phyloP scores from a whole-genome alignment of 2,888 invertebrate species.

The Charanyca ferruginea region DNA sequence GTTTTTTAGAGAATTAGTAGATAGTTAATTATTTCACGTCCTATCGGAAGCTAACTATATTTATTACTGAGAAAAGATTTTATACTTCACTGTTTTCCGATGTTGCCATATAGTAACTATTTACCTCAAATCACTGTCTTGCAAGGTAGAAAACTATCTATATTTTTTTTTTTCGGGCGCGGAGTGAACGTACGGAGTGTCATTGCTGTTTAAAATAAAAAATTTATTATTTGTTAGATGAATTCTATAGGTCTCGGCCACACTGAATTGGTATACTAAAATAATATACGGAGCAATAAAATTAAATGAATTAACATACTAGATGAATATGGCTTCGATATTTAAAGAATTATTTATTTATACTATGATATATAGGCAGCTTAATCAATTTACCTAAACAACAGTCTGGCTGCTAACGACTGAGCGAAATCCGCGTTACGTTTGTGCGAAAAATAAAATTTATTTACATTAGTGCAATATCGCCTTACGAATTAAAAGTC shows the following conservation, averaged over 20 bases:
- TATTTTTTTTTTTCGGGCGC: constrained; percentile 51
- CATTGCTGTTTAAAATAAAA: constrained; percentile 54
- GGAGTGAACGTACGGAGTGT: constrained; percentile 52
- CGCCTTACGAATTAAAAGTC: constrained; percentile 19
- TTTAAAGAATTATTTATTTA: constrained; percentile 39
- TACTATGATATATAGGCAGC: constrained; percentile 37
- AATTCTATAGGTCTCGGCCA: constrained; percentile 59
- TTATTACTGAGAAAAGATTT: constrained; percentile 61
- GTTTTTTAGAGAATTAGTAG: constrained; percentile 80
- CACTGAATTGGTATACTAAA: constrained; percentile 54
- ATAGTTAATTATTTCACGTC: constrained; percentile 74
- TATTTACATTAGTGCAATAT: constrained; percentile 53
- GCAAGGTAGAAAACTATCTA: constrained; percentile 61
- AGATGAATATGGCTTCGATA: constrained; percentile 35
- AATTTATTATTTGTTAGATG: constrained; percentile 61
- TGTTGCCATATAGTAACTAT: constrained; percentile 89
- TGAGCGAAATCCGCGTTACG: constrained; percentile 14
- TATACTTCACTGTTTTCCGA: constrained; percentile 76
- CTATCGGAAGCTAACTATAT: constrained; percentile 61
- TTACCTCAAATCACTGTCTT: constrained; percentile 84
- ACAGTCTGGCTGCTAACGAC: constrained; percentile 9
- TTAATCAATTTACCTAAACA: constrained; percentile 15
- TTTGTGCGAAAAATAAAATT: constrained; percentile 30
- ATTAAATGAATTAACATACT: constrained; percentile 15
- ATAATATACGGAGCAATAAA: constrained; percentile 23